Evolutionary conservation across 2,888 invertebrate genomes (phyloP), one percentile per base, ranked within the genome.

Genomic region (Phragmatobia fuliginosa): DNA sequence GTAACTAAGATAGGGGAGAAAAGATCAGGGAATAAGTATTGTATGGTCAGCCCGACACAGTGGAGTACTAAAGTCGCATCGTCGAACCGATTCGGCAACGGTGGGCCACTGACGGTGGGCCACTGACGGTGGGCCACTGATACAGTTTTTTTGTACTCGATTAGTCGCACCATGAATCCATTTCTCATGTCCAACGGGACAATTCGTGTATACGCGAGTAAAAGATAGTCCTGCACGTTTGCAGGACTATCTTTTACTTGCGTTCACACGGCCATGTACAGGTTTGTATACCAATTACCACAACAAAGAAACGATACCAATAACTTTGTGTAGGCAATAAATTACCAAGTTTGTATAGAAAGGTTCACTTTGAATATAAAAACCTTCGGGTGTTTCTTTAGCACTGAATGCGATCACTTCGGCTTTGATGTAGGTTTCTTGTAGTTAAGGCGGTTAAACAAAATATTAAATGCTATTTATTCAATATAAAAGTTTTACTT

Each of bases 401-500:
- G 62, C 71, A 36, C 33, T 68, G 66, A 70, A 74, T 62, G 62
- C 68, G 68, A 70, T 70, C 69, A 66, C 62, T 63, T 70, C 60
- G 32, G 67, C 61, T 70, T 74, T 67, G 74, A 78, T 70, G 62
- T 66, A 72, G 68, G 75, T 73, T 73, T 49, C 58, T 52, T 59
- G 59, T n/a, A 68, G 70, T 71, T 70, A 67, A 69, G 62, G 58
- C 65, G 62, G 59, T 67, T 74, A 62, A 56, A 59, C 21, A 36
- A 45, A 56, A 61, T 72, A 67, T 49, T 52, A 68, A 74, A 38
- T 63, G 60, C 56, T 10, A 66, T 66, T 45, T 49, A 69, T 67
- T 68, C 32, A 73, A 68, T 56, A 70, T n/a, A 68, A 11, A 67
- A 49, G 16, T 63, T 60, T 41, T 41, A 62, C 45, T 31, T 58